Percentiles rank a stretch among this genome's conserved stretches.
These are phyloP conservation scores for Syrmaticus mikado DNA, from an alignment of 2,113 vertebrate genomes.

Conservation along the genomic window DNA sequence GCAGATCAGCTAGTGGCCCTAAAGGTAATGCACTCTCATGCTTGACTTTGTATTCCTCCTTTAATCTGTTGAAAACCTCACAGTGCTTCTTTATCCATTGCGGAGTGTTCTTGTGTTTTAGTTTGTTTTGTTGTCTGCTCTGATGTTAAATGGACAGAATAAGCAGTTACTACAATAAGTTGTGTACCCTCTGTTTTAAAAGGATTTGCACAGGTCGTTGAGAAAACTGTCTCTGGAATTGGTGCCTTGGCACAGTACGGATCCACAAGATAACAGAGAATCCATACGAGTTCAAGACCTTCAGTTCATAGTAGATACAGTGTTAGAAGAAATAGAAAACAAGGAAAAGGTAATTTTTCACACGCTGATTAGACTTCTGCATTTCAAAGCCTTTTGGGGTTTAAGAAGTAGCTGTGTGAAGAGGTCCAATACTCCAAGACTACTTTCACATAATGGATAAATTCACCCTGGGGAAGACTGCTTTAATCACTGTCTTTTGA, in stretches of 20 bases:
- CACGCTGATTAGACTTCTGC: background rate
- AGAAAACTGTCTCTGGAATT: constrained; percentile 76
- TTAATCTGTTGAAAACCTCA: background rate
- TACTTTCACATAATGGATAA: constrained; percentile 9
- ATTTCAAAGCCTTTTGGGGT: background rate
- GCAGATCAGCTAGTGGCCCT: constrained; percentile 84
- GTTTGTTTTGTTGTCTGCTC: background rate
- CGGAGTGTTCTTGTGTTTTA: background rate
- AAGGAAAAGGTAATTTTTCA: constrained; percentile 74
- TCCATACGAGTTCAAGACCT: constrained; percentile 83
- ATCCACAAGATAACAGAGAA: constrained; percentile 47
- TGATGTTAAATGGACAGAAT: background rate
- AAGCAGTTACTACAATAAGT: too few relatives aligned
- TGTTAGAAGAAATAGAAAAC: constrained; percentile 84
- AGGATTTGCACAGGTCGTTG: constrained; percentile 82
- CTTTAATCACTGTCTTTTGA: constrained; percentile 21
- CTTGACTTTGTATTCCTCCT: background rate
- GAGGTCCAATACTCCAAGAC: background rate
- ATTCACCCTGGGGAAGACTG: constrained; percentile 1
- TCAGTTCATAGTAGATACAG: constrained; percentile 82
- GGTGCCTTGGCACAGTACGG: constrained; percentile 77
- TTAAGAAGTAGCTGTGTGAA: constrained; percentile 15
- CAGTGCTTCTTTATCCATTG: rapidly evolving
- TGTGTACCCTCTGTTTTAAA: background rate
- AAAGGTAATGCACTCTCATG: constrained; percentile 71